phyloP scores from a whole-genome alignment of 2,888 invertebrate genomes.

The Eumacrocentrus americanus region DNA sequence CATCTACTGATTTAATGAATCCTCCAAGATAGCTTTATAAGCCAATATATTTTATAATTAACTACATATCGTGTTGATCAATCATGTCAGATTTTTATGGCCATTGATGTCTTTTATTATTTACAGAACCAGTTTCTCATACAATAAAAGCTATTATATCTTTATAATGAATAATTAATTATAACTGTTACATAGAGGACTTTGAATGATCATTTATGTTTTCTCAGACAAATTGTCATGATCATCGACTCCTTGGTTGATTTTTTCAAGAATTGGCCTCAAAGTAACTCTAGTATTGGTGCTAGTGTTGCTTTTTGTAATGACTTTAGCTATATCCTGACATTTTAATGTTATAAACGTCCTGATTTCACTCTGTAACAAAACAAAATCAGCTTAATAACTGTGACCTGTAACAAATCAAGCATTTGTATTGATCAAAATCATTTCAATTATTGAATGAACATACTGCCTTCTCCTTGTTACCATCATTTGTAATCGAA shows the following conservation, averaged over 20 bases:
- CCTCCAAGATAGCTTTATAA: too few species aligned
- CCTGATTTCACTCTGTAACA: conserved; percentile 6
- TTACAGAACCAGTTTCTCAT: not conserved
- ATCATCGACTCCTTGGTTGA: not conserved
- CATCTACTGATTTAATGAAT: too few species aligned
- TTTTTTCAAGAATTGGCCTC: conserved; percentile 16
- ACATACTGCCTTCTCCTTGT: conserved; percentile 40
- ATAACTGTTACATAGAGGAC: too few species aligned
- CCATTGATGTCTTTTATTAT: not conserved
- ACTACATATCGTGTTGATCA: too few species aligned
- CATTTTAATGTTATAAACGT: conserved; percentile 3
- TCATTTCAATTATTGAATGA: not conserved
- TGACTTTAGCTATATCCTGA: conserved; percentile 10
- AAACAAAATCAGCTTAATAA: too few species aligned
- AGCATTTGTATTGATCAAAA: not conserved
- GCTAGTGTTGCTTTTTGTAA: not conserved
- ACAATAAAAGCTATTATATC: not conserved
- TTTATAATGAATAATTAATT: not conserved
- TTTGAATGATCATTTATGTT: not conserved
- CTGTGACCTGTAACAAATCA: not conserved
- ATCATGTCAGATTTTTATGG: too few species aligned
- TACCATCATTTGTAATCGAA: conserved; percentile 41
- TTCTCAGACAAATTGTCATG: not conserved
- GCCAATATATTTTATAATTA: too few species aligned
- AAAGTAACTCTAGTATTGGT: conserved; percentile 11